A percentile compares a stretch with the other conserved stretches of the same genome.
Evolutionary conservation across 1,140 invertebrate genomes (phyloP).

Genomic region (Zaprionus taronus): DNA sequence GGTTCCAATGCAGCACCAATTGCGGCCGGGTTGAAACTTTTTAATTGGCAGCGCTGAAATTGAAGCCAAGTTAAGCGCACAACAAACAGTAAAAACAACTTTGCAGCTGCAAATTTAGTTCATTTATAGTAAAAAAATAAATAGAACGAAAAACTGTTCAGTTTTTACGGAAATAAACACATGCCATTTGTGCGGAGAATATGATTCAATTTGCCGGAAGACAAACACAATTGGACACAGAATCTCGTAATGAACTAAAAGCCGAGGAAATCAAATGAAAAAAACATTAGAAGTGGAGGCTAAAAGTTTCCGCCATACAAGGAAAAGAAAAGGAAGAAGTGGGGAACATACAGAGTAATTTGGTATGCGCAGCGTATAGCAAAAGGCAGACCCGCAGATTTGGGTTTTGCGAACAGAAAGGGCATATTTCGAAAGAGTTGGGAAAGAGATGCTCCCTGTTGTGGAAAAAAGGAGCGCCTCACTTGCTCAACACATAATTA

Average conservation of each 20-base stretch:
- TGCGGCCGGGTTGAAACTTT: conserved; percentile 31
- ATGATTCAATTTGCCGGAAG: conserved; percentile 45
- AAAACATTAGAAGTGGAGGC: conserved; percentile 55
- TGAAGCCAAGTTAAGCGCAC: conserved; percentile 37
- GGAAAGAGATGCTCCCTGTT: not conserved
- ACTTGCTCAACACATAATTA: conserved; percentile 40
- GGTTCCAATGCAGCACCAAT: conserved; percentile 15
- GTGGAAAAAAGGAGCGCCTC: conserved; percentile 9
- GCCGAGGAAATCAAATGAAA: conserved; percentile 46
- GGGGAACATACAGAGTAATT: conserved; percentile 8
- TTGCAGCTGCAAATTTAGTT: conserved; percentile 24
- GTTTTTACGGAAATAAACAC: conserved; percentile 9
- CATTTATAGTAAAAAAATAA: conserved; percentile 18
- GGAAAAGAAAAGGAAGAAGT: not conserved
- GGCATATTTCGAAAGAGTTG: not conserved
- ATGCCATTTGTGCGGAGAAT: conserved; percentile 22
- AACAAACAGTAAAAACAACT: conserved; percentile 34
- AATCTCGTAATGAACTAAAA: conserved; percentile 59
- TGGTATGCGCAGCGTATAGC: conserved; percentile 10
- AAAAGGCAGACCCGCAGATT: conserved; percentile 9
- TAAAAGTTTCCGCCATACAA: conserved; percentile 41
- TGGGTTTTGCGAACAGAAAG: conserved; percentile 1
- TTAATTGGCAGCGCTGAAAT: conserved; percentile 46
- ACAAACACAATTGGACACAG: conserved; percentile 41
- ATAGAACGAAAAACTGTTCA: conserved; percentile 8